Percentiles rank a stretch among this genome's conserved stretches.
Conservation (phyloP, 1,140 invertebrate species). For the Pogonognathellus flavescens region DNA sequence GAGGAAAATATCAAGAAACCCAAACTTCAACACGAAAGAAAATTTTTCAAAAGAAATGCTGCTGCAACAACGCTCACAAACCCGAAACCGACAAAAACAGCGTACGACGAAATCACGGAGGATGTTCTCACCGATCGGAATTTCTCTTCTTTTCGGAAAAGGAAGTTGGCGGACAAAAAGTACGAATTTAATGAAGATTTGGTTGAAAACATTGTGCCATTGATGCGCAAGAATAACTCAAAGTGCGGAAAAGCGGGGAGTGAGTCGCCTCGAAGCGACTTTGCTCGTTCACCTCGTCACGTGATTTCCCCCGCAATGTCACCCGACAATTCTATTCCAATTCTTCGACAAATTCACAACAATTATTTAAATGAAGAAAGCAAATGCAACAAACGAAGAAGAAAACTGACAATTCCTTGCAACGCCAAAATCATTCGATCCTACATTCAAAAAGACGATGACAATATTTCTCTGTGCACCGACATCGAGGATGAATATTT, state of each 20-base stretch:
- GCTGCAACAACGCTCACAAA: slow-evolving; percentile 9
- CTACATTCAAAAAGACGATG: slow-evolving; percentile 74
- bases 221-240: background rate
- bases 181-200: slow-evolving; percentile 86
- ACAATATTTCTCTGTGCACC: slow-evolving; percentile 76
- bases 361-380: slow-evolving; percentile 13
- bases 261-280: background rate
- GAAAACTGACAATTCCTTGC: slow-evolving; percentile 67
- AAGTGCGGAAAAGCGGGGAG: slow-evolving; percentile 1
- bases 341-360: slow-evolving; percentile 14
- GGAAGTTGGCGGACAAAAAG: slow-evolving; percentile 86
- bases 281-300: background rate
- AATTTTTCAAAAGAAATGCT: slow-evolving; percentile 64
- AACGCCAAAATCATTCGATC: slow-evolving; percentile 73
- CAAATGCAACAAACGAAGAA: background rate
- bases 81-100: slow-evolving; percentile 11
- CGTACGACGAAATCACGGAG: slow-evolving; percentile 47
- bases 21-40: slow-evolving; percentile 53
- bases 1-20: slow-evolving; percentile 14
- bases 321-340: background rate
- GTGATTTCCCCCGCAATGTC: slow-evolving; percentile 31
- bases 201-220: slow-evolving; percentile 70
- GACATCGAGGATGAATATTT: slow-evolving; percentile 78
- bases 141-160: slow-evolving; percentile 83
- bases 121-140: slow-evolving; percentile 77